Evolutionary conservation across 2,888 invertebrate genomes (phyloP).

Genomic region (Mimumesa dahlbomi): DNA sequence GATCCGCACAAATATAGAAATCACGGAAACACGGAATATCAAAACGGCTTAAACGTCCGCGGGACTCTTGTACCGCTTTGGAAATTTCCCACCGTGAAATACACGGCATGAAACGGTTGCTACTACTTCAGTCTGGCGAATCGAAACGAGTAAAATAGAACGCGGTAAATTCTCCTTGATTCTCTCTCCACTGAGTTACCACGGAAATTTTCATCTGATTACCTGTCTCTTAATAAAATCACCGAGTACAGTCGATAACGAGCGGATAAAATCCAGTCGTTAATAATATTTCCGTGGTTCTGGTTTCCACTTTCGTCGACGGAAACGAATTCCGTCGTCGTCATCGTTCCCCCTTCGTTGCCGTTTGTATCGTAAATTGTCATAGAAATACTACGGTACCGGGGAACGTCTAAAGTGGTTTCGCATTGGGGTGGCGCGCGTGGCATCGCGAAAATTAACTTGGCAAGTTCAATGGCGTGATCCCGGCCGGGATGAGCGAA

Average conservation of each 20-base stretch:
- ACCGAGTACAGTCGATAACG: no score
- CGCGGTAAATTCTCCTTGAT: no score
- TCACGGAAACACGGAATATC: not conserved
- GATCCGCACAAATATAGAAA: not conserved
- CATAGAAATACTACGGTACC: constrained; percentile 21
- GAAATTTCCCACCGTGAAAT: no score
- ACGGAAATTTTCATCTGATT: no score
- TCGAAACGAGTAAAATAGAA: no score
- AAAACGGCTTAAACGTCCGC: not conserved
- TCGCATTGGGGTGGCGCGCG: not conserved
- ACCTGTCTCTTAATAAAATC: no score
- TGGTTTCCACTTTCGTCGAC: not conserved
- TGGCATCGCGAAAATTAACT: constrained; percentile 52
- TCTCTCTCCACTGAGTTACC: no score
- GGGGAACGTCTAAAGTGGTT: constrained; percentile 11
- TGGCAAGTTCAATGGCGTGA: constrained; percentile 35
- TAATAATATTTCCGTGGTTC: not conserved
- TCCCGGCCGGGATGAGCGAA: constrained; percentile 27
- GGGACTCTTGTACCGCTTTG: no score
- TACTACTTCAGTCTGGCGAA: no score
- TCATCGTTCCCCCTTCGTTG: not conserved
- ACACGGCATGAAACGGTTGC: no score
- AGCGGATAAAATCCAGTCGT: not conserved
- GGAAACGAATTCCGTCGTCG: not conserved
- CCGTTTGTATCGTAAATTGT: constrained; percentile 29